Evolutionary conservation across 2,797 vertebrate species (phyloP).

Genomic region (Pygocentrus nattereri): DNA sequence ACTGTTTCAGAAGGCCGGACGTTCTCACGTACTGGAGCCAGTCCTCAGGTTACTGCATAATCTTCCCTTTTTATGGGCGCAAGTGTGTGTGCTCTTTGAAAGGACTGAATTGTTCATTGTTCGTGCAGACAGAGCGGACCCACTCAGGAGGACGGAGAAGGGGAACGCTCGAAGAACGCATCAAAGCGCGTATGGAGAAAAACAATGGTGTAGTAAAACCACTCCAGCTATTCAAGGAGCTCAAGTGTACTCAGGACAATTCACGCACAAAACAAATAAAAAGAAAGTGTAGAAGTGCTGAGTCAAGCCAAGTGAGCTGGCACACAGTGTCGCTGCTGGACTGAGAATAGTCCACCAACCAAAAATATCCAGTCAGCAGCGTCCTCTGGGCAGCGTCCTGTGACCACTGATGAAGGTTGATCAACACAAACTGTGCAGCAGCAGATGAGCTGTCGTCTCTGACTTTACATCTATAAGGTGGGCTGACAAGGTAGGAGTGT

Average conservation of each 20-base stretch:
- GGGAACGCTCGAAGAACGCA: conserved; percentile 21
- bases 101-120: conserved; percentile 72
- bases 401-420: too few relatives aligned
- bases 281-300: background rate
- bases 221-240: background rate
- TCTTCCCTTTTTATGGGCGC: conserved; percentile 60
- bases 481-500: too few relatives aligned
- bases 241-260: background rate
- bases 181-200: conserved; percentile 35
- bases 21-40: conserved; percentile 45
- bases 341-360: too few relatives aligned
- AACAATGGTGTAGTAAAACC: background rate
- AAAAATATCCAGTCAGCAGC: too few relatives aligned
- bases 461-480: too few relatives aligned
- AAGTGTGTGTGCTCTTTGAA: conserved; percentile 66
- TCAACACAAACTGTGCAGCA: too few relatives aligned
- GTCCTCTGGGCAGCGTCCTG: too few relatives aligned
- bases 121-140: conserved; percentile 44
- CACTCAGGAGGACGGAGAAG: conserved; percentile 1
- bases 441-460: too few relatives aligned
- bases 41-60: conserved; percentile 69
- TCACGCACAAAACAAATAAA: background rate
- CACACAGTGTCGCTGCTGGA: too few relatives aligned
- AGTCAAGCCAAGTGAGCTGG: background rate
- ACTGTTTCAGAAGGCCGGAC: conserved; percentile 60